Evolutionary conservation across 1,140 invertebrate genomes (phyloP), one percentile per base, ranked within the genome.

Genomic region (Helicoverpa zea): DNA sequence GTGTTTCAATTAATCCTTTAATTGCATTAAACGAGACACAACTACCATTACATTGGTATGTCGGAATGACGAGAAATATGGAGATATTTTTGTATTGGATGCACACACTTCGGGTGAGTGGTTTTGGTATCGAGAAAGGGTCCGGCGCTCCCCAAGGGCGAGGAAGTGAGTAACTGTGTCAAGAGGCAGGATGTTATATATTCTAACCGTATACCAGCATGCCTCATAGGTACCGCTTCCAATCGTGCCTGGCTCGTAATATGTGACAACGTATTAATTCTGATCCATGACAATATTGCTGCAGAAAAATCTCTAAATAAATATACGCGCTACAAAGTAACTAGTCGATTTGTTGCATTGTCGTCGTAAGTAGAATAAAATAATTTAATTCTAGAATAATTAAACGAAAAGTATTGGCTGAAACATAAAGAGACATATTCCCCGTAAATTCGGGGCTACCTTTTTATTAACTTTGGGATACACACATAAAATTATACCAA

Each of bases 1-100:
- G 54, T 63, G 66, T 73, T 74, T 61, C 52, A 61, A 74, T 80
- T 80, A 80, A 74, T 80, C 79, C 23, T 80, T 80, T 80, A 74
- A 74, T 80, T 74, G 70, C 79, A 74, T 74, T 18, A 52, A 74
- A 64, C 74, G 35, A 58, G 35, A 14, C 47, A 14, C 47, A 74
- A 58, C 54, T 54, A n/a, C 29, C 54, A 18, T 73, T 43, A 16
- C 58, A 58, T 7, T 58, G 73, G 43, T 56, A 14, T n/a, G 29
- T 56, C 13, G 29, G 58, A 29, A 30, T 61, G 23, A 29, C 29
- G 18, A 10, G 3, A 58, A 58, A 58, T 23, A 23, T 61, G 3
- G 18, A 3, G 58, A 23, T 3, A 18, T 29, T 14, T 72, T 72
- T 52, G 13, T 72, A 30, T 72, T 72, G 23, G 49, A 54, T 72